Evolutionary conservation across 2,888 invertebrate species (phyloP), one percentile per base, ranked within the genome.

Genomic region (Protophormia terraenovae): DNA sequence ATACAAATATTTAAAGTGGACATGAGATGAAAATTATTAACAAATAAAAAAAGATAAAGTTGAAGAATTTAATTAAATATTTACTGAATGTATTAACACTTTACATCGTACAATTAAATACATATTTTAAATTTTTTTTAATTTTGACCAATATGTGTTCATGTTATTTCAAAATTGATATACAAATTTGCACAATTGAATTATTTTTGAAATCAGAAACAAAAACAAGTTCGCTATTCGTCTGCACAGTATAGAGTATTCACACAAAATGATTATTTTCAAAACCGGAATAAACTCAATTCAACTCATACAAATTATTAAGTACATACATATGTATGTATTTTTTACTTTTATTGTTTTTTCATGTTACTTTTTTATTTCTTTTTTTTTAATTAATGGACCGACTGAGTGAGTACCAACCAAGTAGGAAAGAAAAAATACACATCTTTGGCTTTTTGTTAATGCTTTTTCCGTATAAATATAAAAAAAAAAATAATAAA

Each of bases 281-380:
- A 50, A 84, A 84, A 84, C 84, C 80, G 76, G 84, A 84, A 80
- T 80, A 35, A 75, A 62, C 24, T 75, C 64, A 75, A 60, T 47
- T 29, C 62, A 29, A 50, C 27, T 67, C 71, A 66, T 47, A 58
- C 64, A 69, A 19, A 76, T 19, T 66, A 24, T 73, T 64, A 27
- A 27, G n/a, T n/a, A n/a, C n/a, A n/a, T n/a, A n/a, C n/a, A n/a
- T n/a, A 35, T 71, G 29, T 41, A 19, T 53, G 10, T 16, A 22
- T 12, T 19, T 47, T 47, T 80, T 22, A 47, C n/a, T 62, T 55
- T 32, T 75, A 50, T 58, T 12, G 41, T 75, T 75, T 41, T 32
- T 64, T 35, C 27, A 29, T 45, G 19, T 19, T 29, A 35, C 10
- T 12, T 58, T 45, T 41, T n/a, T n/a, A n/a, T n/a, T 12, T 38